phyloP scores from a whole-genome alignment of 2,888 invertebrate species.

The Tenodera sinensis region DNA sequence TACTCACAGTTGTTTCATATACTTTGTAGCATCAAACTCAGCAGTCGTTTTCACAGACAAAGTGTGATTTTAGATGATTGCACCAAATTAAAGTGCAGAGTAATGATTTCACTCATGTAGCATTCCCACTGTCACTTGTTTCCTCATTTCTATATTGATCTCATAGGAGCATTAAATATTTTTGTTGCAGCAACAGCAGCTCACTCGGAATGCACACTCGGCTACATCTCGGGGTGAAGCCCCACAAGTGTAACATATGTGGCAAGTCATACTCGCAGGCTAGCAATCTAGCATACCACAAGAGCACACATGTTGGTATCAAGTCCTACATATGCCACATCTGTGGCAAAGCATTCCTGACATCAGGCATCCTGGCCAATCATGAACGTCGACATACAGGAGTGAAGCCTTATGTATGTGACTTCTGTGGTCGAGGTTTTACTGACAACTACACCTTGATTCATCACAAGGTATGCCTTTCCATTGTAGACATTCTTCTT shows the following conservation, averaged over 20 bases:
- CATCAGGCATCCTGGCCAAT: constrained; percentile 21
- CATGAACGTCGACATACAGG: constrained; percentile 24
- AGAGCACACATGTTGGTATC: constrained; percentile 21
- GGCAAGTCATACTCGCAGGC: constrained; percentile 18
- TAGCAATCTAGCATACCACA: constrained; percentile 24
- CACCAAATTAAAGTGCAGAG: too few species aligned
- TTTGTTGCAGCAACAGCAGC: not conserved
- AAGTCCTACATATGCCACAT: constrained; percentile 21
- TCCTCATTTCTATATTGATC: too few species aligned
- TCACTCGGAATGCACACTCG: constrained; percentile 16
- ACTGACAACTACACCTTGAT: constrained; percentile 18
- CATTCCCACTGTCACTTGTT: too few species aligned
- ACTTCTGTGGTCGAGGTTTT: constrained; percentile 20
- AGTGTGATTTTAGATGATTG: too few species aligned
- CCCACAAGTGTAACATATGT: constrained; percentile 22
- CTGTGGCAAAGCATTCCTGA: constrained; percentile 25
- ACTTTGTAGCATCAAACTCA: too few species aligned
- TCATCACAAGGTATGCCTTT: constrained; percentile 16
- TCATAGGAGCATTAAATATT: not conserved
- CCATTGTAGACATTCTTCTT: too few species aligned
- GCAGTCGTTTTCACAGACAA: too few species aligned
- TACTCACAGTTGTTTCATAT: too few species aligned
- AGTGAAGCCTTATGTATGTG: constrained; percentile 21
- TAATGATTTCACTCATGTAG: too few species aligned
- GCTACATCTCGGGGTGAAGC: constrained; percentile 22